These are phyloP conservation scores for Lamellibrachia luymesi DNA, from an alignment of 1,140 invertebrate species.

Conservation along the genomic window DNA sequence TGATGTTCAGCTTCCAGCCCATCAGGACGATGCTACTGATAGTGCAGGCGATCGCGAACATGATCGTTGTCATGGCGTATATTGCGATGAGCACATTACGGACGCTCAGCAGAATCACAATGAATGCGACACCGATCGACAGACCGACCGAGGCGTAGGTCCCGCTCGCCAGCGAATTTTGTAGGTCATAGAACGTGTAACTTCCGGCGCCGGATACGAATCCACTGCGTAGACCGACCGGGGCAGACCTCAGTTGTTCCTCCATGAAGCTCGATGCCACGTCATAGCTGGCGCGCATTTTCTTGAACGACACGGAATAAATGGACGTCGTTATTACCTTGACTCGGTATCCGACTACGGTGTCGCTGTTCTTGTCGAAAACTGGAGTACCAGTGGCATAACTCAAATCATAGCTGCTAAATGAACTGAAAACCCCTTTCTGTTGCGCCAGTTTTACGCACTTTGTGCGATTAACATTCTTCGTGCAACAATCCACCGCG, in stretches of 20 bases:
- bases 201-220: slow-evolving; percentile 91
- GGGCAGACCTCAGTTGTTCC: slow-evolving; percentile 68
- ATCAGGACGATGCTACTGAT: slow-evolving; percentile 80
- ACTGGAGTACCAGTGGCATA: slow-evolving; percentile 79
- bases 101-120: slow-evolving; percentile 79
- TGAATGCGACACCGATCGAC: slow-evolving; percentile 75
- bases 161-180: slow-evolving; percentile 77
- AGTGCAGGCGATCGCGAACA: slow-evolving; percentile 80
- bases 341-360: slow-evolving; percentile 76
- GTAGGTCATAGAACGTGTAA: slow-evolving; percentile 88
- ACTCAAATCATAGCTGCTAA: not conserved
- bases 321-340: slow-evolving; percentile 83
- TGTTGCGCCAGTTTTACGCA: not conserved
- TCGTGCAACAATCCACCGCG: not conserved
- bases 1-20: slow-evolving; percentile 93
- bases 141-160: slow-evolving; percentile 78
- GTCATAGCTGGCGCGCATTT: slow-evolving; percentile 77
- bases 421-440: not conserved
- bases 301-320: slow-evolving; percentile 76
- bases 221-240: slow-evolving; percentile 74
- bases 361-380: slow-evolving; percentile 63
- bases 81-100: slow-evolving; percentile 80
- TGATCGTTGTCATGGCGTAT: slow-evolving; percentile 83
- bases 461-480: not conserved
- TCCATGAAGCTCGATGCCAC: slow-evolving; percentile 68